Base-by-base conservation (phyloP, 2,113 vertebrate species). In the Camarhynchus parvulus region DNA sequence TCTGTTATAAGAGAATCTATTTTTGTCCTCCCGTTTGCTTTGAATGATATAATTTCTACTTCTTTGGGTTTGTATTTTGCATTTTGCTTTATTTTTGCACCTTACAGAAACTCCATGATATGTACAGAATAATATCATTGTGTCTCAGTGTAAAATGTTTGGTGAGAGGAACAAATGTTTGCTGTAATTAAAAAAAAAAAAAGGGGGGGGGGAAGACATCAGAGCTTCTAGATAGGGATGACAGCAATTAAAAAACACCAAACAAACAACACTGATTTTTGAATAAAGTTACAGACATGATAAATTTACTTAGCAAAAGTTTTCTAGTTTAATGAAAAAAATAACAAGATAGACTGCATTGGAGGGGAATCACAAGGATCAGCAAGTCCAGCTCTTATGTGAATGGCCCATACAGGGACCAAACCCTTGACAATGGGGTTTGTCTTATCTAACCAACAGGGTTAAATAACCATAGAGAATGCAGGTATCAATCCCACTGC, bases 181-280 rank as follows among this genome's bases (percentile, higher is more conserved):
- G 52, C 28, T 6, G 4, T 55, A 49, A 27, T 22, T 16, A 47
- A 76, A 53, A 72, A 68, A 15, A 20, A 61, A 25, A 15, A 15
- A 49, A 35, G 1, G 11, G 7, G 13, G 7, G 10, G 0, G 15
- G 1, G 0, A 62, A 58, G 4, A 17, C 3, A 44, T 55, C 22
- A 61, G 10, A 89, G 33, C 8, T 31, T 7, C 13, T 83, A 76
- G 22, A 31, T 11, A 28, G 15, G 41, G 35, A 79, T 33, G 15
- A 68, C 11, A 52, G 3, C 10, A 73, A 49, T 14, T 8, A 9
- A 56, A 70, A 41, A 27, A 30, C 31, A 53, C 11, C 11, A 31
- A 11, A 6, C 7, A 33, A 55, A 13, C 8, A 33, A 10, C 2
- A 37, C 3, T 47, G 6, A 44, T 28, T 61, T 82, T 9, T 66